These are phyloP conservation scores for Apocrypta bakeri DNA, from an alignment of 1,140 invertebrate genomes.

Conservation along the genomic window DNA sequence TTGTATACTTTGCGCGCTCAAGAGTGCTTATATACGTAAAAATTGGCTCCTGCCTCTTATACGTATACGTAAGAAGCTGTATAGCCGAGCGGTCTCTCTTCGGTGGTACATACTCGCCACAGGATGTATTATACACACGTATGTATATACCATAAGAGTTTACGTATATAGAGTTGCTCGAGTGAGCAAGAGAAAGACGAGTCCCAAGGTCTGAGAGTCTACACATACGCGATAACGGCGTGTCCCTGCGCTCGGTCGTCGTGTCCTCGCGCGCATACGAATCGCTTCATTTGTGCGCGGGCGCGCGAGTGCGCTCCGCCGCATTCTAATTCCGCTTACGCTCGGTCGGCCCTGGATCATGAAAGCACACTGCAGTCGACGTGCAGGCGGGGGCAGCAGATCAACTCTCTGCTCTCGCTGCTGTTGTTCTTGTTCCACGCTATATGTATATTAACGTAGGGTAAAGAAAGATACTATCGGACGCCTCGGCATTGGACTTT, in stretches of 20 bases:
- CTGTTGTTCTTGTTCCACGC: too few relatives aligned
- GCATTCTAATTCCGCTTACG: conserved; percentile 60
- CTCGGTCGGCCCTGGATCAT: not conserved
- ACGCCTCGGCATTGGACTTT: not conserved
- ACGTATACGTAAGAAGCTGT: too few relatives aligned
- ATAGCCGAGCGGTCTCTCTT: too few relatives aligned
- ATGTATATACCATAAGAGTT: too few relatives aligned
- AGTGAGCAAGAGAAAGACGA: not conserved
- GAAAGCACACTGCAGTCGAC: not conserved
- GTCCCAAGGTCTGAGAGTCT: not conserved
- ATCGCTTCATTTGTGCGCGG: conserved; percentile 63
- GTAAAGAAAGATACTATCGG: conserved; percentile 9
- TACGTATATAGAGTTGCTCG: too few relatives aligned
- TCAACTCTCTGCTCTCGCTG: not conserved
- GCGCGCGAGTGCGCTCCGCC: conserved; percentile 29
- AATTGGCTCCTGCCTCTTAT: not conserved
- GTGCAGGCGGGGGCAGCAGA: conserved; percentile 1
- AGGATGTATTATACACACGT: too few relatives aligned
- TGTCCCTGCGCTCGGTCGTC: conserved; percentile 16
- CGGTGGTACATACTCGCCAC: too few relatives aligned
- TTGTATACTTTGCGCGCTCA: not conserved
- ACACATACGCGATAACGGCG: not conserved
- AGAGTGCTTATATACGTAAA: not conserved
- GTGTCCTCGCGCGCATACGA: conserved; percentile 60
- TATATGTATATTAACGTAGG: too few relatives aligned